phyloP scores from a whole-genome alignment of 2,113 vertebrate genomes.

The Columbina picui region DNA sequence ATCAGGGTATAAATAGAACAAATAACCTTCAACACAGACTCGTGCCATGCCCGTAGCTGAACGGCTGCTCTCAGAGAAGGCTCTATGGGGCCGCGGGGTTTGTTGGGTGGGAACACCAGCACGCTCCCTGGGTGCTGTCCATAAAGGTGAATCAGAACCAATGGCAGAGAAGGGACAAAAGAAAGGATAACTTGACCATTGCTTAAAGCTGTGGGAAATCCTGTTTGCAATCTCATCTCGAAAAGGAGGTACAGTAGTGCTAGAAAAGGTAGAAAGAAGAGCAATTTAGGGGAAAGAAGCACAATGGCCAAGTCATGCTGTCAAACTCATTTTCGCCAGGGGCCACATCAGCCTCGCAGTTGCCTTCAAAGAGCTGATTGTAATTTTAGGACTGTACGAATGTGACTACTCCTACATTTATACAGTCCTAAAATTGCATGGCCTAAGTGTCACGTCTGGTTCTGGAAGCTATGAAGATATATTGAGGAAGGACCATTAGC shows the following conservation, averaged over 20 bases:
- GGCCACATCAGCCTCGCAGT: too few relatives aligned
- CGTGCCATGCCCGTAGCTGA: neutral
- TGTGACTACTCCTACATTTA: too few relatives aligned
- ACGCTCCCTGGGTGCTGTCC: rapidly evolving
- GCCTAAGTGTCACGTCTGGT: neutral
- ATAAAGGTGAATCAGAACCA: neutral
- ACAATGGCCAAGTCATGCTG: too few relatives aligned
- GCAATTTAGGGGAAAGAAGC: neutral
- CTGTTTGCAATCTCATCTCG: neutral
- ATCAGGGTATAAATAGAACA: too few relatives aligned
- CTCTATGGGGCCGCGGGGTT: neutral
- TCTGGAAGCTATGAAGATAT: neutral
- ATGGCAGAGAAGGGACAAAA: neutral
- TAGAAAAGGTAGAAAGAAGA: neutral
- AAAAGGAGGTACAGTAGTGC: rapidly evolving
- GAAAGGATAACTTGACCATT: neutral
- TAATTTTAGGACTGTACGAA: too few relatives aligned
- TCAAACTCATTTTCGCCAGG: too few relatives aligned
- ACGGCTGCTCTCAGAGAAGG: neutral
- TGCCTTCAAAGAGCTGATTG: too few relatives aligned
- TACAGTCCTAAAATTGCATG: too few relatives aligned
- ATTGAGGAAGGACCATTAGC: neutral
- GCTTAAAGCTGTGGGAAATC: neutral
- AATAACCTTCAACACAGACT: neutral
- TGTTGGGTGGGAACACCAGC: neutral